A percentile compares a stretch with the other conserved stretches of the same genome.
Evolutionary conservation across 2,888 invertebrate species (phyloP).

Genomic region (Endomychus coccineus): DNA sequence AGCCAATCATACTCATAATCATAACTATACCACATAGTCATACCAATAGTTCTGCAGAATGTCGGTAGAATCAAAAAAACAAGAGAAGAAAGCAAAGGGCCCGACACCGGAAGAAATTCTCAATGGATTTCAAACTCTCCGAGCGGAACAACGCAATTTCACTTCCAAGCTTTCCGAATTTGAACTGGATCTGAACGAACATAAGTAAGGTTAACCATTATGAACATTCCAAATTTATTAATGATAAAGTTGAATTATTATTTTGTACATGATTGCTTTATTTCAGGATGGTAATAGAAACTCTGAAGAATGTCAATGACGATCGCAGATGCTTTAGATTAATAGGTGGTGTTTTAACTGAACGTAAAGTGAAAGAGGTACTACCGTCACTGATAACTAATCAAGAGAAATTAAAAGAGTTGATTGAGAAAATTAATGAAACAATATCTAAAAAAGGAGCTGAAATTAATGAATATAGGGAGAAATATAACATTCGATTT

Average conservation of each 20-base stretch:
- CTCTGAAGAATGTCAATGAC: conserved; percentile 75
- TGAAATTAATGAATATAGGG: conserved; percentile 88
- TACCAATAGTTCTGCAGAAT: background rate
- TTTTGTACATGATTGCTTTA: too few relatives aligned
- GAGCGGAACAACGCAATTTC: conserved; percentile 80
- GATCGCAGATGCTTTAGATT: conserved; percentile 86
- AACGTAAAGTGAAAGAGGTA: conserved; percentile 86
- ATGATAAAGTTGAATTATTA: conserved; percentile 10
- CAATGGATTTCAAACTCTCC: conserved; percentile 76
- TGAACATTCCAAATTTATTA: conserved; percentile 1
- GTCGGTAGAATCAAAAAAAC: conserved; percentile 32
- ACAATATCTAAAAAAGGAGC: conserved; percentile 79
- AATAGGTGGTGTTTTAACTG: conserved; percentile 89
- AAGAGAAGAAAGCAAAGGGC: conserved; percentile 42
- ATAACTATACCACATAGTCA: too few relatives aligned
- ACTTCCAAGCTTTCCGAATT: conserved; percentile 86
- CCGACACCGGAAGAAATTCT: conserved; percentile 73
- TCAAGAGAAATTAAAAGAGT: conserved; percentile 69
- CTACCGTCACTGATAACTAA: conserved; percentile 76
- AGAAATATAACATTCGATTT: conserved; percentile 81
- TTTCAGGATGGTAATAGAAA: conserved; percentile 87
- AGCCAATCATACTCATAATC: too few relatives aligned
- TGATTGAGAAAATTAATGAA: conserved; percentile 71
- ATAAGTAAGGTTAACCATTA: conserved; percentile 62
- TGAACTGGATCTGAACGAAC: conserved; percentile 91